Evolutionary conservation across 2,888 invertebrate genomes (phyloP).

Genomic region (Exocentrus adspersus): DNA sequence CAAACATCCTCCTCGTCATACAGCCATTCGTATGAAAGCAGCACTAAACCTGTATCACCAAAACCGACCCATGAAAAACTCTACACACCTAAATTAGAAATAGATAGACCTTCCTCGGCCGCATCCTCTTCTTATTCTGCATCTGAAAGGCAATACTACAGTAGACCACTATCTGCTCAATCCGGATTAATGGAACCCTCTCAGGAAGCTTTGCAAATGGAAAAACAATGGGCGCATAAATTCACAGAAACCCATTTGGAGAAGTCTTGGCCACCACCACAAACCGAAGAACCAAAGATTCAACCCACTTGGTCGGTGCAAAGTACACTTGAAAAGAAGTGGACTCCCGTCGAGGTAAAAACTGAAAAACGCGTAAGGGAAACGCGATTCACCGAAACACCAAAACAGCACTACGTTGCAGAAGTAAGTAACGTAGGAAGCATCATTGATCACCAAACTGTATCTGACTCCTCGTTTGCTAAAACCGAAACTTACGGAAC

Average conservation of each 20-base stretch:
- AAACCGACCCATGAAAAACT: slow-evolving; percentile 68
- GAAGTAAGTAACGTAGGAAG: slow-evolving; percentile 61
- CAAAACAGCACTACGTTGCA: slow-evolving; percentile 60
- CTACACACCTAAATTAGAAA: slow-evolving; percentile 63
- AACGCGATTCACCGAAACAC: slow-evolving; percentile 42
- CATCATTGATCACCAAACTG: slow-evolving; percentile 51
- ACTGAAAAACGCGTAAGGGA: slow-evolving; percentile 48
- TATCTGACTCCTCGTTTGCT: slow-evolving; percentile 44
- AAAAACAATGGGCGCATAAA: slow-evolving; percentile 73
- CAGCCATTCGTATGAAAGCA: slow-evolving; percentile 45
- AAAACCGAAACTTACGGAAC: slow-evolving; percentile 54
- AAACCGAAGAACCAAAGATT: slow-evolving; percentile 53
- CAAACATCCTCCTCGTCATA: slow-evolving; percentile 49
- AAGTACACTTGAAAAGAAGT: slow-evolving; percentile 59
- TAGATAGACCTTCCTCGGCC: slow-evolving; percentile 48
- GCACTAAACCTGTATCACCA: slow-evolving; percentile 63
- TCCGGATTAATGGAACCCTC: slow-evolving; percentile 62
- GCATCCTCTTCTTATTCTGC: slow-evolving; percentile 46
- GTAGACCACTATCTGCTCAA: slow-evolving; percentile 50
- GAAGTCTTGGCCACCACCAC: slow-evolving; percentile 66
- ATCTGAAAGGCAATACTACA: slow-evolving; percentile 40
- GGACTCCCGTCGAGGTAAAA: slow-evolving; percentile 53
- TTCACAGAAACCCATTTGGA: slow-evolving; percentile 62
- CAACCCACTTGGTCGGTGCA: slow-evolving; percentile 59
- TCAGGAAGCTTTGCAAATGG: slow-evolving; percentile 73